These are phyloP conservation scores for Buphagus erythrorhynchus DNA, from an alignment of 2,797 vertebrate species.

Conservation along the genomic window DNA sequence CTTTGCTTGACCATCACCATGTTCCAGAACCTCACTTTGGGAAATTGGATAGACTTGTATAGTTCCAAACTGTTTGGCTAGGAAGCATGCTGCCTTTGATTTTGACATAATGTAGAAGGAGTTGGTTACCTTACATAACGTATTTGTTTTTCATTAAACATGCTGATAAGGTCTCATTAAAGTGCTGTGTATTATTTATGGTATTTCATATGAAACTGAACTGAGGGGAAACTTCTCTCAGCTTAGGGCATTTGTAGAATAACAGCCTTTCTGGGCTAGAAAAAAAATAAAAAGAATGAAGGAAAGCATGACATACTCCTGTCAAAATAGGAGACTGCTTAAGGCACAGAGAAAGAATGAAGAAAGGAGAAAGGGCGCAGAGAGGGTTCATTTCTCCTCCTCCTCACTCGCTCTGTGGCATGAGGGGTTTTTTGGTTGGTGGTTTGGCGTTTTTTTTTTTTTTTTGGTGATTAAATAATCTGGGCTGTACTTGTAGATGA, in stretches of 20 bases:
- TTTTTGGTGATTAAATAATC: background rate
- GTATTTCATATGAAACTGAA: constrained; percentile 70
- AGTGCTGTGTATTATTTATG: constrained; percentile 76
- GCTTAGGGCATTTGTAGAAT: constrained; percentile 46
- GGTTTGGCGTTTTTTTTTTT: background rate
- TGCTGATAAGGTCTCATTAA: constrained; percentile 77
- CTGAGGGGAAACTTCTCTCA: constrained; percentile 46
- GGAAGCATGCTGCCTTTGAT: background rate
- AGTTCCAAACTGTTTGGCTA: constrained; percentile 29
- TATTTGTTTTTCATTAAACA: constrained; percentile 80
- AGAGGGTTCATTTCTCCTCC: background rate
- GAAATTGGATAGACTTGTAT: background rate
- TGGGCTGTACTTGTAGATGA: background rate
- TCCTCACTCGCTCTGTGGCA: background rate
- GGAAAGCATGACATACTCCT: constrained; percentile 34
- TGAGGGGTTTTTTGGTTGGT: background rate
- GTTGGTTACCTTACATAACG: constrained; percentile 65
- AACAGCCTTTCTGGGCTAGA: constrained; percentile 50
- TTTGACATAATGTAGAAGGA: constrained; percentile 27
- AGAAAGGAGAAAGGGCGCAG: constrained; percentile 26
- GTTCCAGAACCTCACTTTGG: constrained; percentile 46
- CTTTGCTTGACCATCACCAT: constrained; percentile 12
- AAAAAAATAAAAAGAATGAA: background rate
- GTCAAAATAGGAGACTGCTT: constrained; percentile 62
- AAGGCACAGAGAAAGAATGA: constrained; percentile 58